phyloP scores from a whole-genome alignment of 2,888 invertebrate genomes.

The Lepidocyrtinus sp. region DNA sequence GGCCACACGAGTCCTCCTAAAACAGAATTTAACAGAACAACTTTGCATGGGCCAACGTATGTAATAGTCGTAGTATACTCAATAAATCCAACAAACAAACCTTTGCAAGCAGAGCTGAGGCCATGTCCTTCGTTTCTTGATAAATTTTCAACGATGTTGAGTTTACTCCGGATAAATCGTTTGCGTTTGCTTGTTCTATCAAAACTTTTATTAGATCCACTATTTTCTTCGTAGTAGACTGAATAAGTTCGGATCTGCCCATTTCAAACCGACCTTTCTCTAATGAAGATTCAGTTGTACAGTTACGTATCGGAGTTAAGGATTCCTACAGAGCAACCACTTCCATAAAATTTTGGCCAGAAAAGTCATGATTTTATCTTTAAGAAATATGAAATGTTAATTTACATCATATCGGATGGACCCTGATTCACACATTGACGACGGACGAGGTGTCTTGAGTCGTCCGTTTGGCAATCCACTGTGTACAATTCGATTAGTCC shows the following conservation, averaged over 20 bases:
- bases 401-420: conserved; percentile 55
- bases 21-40: too few species aligned
- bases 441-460: conserved; percentile 54
- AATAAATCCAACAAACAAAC: conserved; percentile 24
- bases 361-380: too few species aligned
- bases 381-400: not conserved
- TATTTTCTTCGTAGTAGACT: conserved; percentile 65
- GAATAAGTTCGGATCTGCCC: conserved; percentile 55
- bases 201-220: conserved; percentile 68
- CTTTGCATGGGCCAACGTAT: too few species aligned
- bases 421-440: conserved; percentile 62
- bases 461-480: conserved; percentile 28
- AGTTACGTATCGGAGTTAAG: conserved; percentile 50
- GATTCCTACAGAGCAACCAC: too few species aligned
- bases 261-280: conserved; percentile 33
- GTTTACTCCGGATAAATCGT: conserved; percentile 61
- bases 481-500: conserved; percentile 16
- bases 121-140: conserved; percentile 63
- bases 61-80: too few species aligned
- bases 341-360: too few species aligned
- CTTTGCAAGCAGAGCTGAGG: conserved; percentile 51
- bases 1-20: conserved; percentile 39
- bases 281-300: conserved; percentile 49
- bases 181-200: conserved; percentile 63
- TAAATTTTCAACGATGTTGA: conserved; percentile 63